phyloP scores from a whole-genome alignment of 2,888 invertebrate species.

The Diaphora mendica region DNA sequence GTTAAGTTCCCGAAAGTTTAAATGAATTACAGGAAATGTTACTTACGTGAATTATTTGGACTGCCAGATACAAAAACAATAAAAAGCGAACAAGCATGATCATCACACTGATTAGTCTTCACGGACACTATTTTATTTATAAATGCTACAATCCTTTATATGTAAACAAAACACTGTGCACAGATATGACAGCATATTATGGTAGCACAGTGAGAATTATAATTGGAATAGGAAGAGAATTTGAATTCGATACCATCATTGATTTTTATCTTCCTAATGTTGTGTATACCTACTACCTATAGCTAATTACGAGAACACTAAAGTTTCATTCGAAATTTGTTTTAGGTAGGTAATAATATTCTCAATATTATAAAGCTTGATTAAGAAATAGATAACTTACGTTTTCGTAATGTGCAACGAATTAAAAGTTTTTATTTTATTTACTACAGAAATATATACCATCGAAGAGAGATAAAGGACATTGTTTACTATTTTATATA shows the following conservation, averaged over 20 bases:
- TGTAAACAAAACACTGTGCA: not conserved
- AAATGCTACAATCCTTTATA: constrained; percentile 24
- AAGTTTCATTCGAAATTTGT: not conserved
- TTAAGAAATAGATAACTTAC: too few species aligned
- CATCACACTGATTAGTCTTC: constrained; percentile 31
- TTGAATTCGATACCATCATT: constrained; percentile 10
- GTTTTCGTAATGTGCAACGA: too few species aligned
- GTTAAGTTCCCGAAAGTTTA: too few species aligned
- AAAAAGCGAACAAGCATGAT: constrained; percentile 57
- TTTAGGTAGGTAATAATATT: not conserved
- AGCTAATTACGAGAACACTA: not conserved
- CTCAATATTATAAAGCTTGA: too few species aligned
- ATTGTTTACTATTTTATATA: too few species aligned
- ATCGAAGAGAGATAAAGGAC: too few species aligned
- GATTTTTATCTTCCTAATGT: constrained; percentile 8
- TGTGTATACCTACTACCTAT: not conserved
- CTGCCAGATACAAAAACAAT: constrained; percentile 53
- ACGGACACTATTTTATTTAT: constrained; percentile 17
- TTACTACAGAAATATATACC: too few species aligned
- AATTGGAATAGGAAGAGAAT: constrained; percentile 1
- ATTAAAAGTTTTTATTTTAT: too few species aligned
- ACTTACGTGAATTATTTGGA: constrained; percentile 61
- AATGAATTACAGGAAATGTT: not conserved
- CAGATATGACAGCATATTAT: too few species aligned
- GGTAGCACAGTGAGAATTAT: not conserved